Evolutionary conservation across 1,140 invertebrate species (phyloP).

Genomic region (Anastatus disparis): DNA sequence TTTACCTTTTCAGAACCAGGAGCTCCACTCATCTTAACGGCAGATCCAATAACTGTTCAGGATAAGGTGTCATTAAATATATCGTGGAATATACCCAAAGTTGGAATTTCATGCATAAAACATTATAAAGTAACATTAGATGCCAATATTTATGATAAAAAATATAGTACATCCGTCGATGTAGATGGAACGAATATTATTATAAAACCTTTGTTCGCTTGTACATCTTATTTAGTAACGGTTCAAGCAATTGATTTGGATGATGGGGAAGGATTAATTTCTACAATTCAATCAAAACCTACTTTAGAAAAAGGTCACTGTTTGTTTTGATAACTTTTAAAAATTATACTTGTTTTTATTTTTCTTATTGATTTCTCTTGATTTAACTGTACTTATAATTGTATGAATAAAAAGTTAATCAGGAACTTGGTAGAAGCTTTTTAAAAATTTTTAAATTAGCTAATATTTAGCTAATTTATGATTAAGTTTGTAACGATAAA

Average conservation of each 20-base stretch:
- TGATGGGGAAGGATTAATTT: background rate
- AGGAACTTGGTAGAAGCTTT: too few relatives aligned
- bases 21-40: background rate
- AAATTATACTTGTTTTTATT: too few relatives aligned
- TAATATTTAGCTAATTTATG: too few relatives aligned
- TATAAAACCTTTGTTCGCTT: slow-evolving; percentile 44
- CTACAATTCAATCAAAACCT: background rate
- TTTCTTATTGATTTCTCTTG: too few relatives aligned
- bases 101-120: slow-evolving; percentile 44
- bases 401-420: too few relatives aligned
- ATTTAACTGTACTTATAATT: too few relatives aligned
- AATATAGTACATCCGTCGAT: background rate
- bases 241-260: slow-evolving; percentile 45
- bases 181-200: slow-evolving; percentile 33
- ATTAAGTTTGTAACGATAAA: too few relatives aligned
- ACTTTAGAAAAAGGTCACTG: background rate
- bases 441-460: too few relatives aligned
- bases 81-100: slow-evolving; percentile 47
- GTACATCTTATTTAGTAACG: slow-evolving; percentile 43
- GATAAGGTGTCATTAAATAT: slow-evolving; percentile 36
- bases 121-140: slow-evolving; percentile 45
- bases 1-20: background rate
- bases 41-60: background rate
- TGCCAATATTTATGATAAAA: background rate
- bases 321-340: too few relatives aligned